A percentile compares a stretch with the other conserved stretches of the same genome.
phyloP scores from a whole-genome alignment of 2,113 vertebrate genomes.

The Sylvietta virens region DNA sequence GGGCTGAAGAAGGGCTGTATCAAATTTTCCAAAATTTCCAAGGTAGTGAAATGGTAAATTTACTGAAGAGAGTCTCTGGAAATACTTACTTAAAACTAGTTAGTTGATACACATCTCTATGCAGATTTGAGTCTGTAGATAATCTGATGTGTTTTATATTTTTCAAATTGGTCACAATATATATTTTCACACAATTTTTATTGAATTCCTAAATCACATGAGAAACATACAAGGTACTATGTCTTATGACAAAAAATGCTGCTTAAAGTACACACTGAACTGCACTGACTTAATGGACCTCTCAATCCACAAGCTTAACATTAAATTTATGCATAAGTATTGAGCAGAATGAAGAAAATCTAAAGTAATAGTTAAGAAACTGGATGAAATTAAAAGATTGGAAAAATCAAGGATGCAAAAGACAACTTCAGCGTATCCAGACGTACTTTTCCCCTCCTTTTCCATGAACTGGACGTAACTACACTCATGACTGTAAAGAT shows the following conservation, averaged over 20 bases:
- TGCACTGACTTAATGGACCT: background rate
- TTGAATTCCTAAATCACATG: background rate
- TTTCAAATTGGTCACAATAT: background rate
- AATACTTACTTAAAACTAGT: background rate
- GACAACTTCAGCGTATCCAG: background rate
- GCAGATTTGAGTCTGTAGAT: background rate
- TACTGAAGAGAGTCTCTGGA: background rate
- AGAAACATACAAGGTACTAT: background rate
- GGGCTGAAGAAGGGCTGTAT: background rate
- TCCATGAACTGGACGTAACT: background rate
- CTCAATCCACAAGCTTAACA: background rate
- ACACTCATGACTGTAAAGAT: background rate
- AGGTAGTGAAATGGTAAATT: background rate
- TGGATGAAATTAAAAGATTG: background rate
- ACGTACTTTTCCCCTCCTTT: background rate
- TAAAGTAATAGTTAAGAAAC: background rate
- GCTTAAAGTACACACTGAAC: background rate
- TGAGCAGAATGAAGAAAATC: background rate
- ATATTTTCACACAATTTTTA: background rate
- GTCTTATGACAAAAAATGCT: background rate
- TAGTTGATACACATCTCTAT: background rate
- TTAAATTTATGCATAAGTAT: background rate
- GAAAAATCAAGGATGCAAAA: background rate
- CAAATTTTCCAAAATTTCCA: background rate
- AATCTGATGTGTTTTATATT: background rate